phyloP scores from a whole-genome alignment of 1,140 invertebrate genomes.

The Dendroctonus valens region DNA sequence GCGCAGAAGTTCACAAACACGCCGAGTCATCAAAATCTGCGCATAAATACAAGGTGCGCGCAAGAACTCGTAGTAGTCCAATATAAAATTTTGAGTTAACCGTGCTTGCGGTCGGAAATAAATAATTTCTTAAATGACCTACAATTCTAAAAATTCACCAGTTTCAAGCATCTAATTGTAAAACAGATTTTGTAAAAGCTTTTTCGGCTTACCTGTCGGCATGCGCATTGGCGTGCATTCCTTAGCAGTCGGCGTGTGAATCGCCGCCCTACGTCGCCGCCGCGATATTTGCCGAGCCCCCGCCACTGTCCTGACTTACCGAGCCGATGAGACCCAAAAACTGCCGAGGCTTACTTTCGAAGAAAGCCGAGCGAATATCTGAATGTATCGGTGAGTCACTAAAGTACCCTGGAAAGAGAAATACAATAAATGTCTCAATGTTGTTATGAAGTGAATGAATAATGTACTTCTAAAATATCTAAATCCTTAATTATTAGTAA shows the following conservation, averaged over 20 bases:
- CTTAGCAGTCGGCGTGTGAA: conserved; percentile 42
- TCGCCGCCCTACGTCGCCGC: conserved; percentile 35
- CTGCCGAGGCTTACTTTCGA: conserved; percentile 19
- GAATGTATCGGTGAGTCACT: conserved; percentile 2
- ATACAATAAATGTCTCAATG: neutral
- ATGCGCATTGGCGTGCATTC: conserved; percentile 81
- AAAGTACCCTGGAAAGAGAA: conserved; percentile 8
- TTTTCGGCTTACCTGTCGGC: conserved; percentile 60
- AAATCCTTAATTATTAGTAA: no score
- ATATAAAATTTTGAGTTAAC: no score
- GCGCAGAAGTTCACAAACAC: no score
- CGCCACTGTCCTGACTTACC: conserved; percentile 39
- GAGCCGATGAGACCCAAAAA: conserved; percentile 30
- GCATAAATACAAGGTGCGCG: no score
- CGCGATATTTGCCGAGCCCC: conserved; percentile 23
- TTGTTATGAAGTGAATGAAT: no score
- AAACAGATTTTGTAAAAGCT: neutral
- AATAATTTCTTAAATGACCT: no score
- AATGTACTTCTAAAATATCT: no score
- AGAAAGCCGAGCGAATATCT: neutral
- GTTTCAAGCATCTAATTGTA: neutral
- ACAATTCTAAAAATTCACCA: no score
- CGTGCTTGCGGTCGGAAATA: no score
- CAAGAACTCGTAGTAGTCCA: no score
- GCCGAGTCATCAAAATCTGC: no score